Evolutionary conservation across 2,888 invertebrate species (phyloP).

Genomic region (Plemyria rubiginata): DNA sequence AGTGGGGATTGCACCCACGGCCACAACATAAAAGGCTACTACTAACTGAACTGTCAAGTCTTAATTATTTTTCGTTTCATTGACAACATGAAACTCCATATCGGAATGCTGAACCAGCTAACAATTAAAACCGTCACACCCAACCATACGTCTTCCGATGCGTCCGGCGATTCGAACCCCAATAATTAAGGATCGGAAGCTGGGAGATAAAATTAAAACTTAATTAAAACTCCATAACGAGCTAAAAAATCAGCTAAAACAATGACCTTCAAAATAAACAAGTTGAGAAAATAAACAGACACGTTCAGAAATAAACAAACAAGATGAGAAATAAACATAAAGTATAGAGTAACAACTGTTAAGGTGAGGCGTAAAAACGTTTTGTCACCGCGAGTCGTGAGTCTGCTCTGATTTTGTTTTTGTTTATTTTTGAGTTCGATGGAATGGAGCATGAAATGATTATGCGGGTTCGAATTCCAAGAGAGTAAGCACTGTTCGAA

Average conservation of each 20-base stretch:
- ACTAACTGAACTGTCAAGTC: too few relatives aligned
- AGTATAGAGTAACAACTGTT: slow-evolving; percentile 37
- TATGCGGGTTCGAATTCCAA: slow-evolving; percentile 29
- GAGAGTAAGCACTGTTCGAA: not conserved
- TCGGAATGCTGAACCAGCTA: not conserved
- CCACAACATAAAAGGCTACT: too few relatives aligned
- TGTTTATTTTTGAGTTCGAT: slow-evolving; percentile 35
- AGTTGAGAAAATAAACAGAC: slow-evolving; percentile 30
- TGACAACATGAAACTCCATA: too few relatives aligned
- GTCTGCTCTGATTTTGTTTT: slow-evolving; percentile 37
- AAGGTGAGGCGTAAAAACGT: slow-evolving; percentile 64
- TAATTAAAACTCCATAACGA: slow-evolving; percentile 79
- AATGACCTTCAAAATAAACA: slow-evolving; percentile 37
- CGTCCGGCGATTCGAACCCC: slow-evolving; percentile 57
- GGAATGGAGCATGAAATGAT: slow-evolving; percentile 45
- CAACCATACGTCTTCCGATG: slow-evolving; percentile 55
- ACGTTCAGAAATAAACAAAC: slow-evolving; percentile 32
- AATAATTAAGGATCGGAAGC: slow-evolving; percentile 71
- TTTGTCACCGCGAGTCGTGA: slow-evolving; percentile 59
- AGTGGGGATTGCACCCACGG: too few relatives aligned
- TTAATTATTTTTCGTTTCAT: too few relatives aligned
- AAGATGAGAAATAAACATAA: slow-evolving; percentile 8
- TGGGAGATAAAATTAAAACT: slow-evolving; percentile 80
- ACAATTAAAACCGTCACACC: slow-evolving; percentile 55
- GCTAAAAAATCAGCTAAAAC: slow-evolving; percentile 46